Conservation (phyloP, 2,797 vertebrate genomes). For the Cichlasoma orientale region DNA sequence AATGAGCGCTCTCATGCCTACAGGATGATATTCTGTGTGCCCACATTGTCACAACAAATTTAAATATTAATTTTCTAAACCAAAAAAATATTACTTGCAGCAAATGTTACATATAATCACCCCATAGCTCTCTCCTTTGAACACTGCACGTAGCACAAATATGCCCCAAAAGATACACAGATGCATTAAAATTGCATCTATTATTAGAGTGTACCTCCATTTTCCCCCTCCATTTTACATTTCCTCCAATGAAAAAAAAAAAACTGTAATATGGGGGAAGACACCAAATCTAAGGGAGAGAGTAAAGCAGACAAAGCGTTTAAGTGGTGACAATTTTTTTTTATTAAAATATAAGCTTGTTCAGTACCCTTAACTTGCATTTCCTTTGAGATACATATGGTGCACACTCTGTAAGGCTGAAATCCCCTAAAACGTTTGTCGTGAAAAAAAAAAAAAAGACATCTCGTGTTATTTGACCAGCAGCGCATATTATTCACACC, state of each 20-base stretch:
- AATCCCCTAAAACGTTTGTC: constrained; percentile 1
- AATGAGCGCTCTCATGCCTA: constrained; percentile 18
- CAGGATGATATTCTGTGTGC: neutral
- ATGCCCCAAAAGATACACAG: constrained; percentile 15
- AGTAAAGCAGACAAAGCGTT: neutral
- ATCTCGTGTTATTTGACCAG: constrained; percentile 32
- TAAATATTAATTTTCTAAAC: neutral
- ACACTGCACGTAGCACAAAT: neutral
- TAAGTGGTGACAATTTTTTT: constrained; percentile 8
- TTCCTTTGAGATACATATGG: constrained; percentile 52
- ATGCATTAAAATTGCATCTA: constrained; percentile 45
- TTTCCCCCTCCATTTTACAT: constrained; percentile 72
- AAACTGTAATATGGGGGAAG: constrained; percentile 47
- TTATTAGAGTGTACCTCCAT: constrained; percentile 67
- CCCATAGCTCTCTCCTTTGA: neutral
- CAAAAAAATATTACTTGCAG: neutral
- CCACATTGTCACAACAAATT: constrained; percentile 13
- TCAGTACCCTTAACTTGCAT: constrained; percentile 28
- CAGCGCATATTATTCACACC: constrained; percentile 23
- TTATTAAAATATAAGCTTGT: neutral
- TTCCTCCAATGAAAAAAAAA: constrained; percentile 42
- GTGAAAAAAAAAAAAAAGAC: neutral
- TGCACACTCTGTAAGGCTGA: constrained; percentile 26
- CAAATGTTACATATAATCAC: neutral
- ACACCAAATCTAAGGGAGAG: constrained; percentile 34